Evolutionary conservation across 2,888 invertebrate species (phyloP).

Genomic region (Parnassius mnemosyne): DNA sequence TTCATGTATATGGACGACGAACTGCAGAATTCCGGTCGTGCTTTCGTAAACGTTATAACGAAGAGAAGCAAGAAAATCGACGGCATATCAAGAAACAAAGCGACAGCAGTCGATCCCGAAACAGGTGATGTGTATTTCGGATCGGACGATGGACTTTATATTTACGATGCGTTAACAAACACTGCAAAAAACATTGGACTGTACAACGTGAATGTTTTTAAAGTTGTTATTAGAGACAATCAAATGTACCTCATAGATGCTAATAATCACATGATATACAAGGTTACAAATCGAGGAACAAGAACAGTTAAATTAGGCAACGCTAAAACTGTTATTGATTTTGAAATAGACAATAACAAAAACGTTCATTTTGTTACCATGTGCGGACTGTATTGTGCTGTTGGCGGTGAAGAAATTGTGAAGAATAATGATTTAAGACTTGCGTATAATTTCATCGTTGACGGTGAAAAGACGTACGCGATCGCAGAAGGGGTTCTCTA

Average conservation of each 20-base stretch:
- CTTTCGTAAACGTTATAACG: constrained; percentile 57
- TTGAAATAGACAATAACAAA: constrained; percentile 59
- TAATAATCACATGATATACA: constrained; percentile 65
- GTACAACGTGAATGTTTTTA: constrained; percentile 65
- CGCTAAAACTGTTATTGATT: constrained; percentile 60
- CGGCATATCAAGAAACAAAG: constrained; percentile 63
- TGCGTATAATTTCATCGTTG: constrained; percentile 58
- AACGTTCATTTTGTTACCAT: constrained; percentile 64
- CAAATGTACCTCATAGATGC: constrained; percentile 66
- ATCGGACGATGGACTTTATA: constrained; percentile 65
- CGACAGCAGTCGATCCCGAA: constrained; percentile 60
- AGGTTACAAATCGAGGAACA: constrained; percentile 48
- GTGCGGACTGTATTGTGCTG: constrained; percentile 64
- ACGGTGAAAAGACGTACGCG: constrained; percentile 54
- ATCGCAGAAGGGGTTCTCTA: constrained; percentile 53
- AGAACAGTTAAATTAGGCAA: constrained; percentile 47
- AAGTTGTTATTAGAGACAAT: constrained; percentile 63
- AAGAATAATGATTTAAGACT: constrained; percentile 57
- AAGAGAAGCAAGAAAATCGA: constrained; percentile 55
- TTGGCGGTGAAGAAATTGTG: constrained; percentile 47
- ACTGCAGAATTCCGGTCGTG: constrained; percentile 63
- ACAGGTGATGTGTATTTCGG: constrained; percentile 68
- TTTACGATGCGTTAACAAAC: constrained; percentile 55
- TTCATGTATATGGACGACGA: constrained; percentile 72
- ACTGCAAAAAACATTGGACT: constrained; percentile 57